These are phyloP conservation scores for Drosophila willistoni DNA, from an alignment of 1,140 invertebrate species.

Conservation along the genomic window DNA sequence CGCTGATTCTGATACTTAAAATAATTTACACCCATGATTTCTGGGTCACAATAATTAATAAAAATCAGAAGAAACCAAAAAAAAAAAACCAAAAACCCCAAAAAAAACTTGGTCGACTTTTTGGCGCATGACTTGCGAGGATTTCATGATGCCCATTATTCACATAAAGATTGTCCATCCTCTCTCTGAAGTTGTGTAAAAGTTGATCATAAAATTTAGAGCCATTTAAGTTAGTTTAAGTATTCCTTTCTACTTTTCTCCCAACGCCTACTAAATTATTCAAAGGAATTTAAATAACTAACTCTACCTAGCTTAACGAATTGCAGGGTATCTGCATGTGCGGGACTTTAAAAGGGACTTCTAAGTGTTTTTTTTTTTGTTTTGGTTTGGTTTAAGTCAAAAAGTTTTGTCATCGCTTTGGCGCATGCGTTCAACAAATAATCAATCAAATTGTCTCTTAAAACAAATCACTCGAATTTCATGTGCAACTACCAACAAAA, in stretches of 20 bases:
- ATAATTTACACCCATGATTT: conserved; percentile 48
- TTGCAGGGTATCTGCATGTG: not conserved
- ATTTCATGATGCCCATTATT: not conserved
- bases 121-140: conserved; percentile 59
- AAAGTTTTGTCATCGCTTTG: conserved; percentile 64
- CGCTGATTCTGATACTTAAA: conserved; percentile 48
- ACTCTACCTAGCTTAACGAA: too few relatives aligned
- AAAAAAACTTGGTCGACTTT: conserved; percentile 57
- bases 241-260: too few relatives aligned
- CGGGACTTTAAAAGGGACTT: not conserved
- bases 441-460: conserved; percentile 81
- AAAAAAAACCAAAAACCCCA: conserved; percentile 2
- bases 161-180: too few relatives aligned
- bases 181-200: too few relatives aligned
- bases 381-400: conserved; percentile 12
- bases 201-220: not conserved
- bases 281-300: too few relatives aligned
- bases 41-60: conserved; percentile 80
- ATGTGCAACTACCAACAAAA: conserved; percentile 72
- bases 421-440: conserved; percentile 69
- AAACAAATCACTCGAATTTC: conserved; percentile 77
- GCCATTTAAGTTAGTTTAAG: not conserved
- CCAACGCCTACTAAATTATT: too few relatives aligned
- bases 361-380: too few relatives aligned
- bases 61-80: not conserved